These are phyloP conservation scores for Bradypodion pumilum DNA, from an alignment of 2,797 vertebrate genomes.

Conservation along the genomic window DNA sequence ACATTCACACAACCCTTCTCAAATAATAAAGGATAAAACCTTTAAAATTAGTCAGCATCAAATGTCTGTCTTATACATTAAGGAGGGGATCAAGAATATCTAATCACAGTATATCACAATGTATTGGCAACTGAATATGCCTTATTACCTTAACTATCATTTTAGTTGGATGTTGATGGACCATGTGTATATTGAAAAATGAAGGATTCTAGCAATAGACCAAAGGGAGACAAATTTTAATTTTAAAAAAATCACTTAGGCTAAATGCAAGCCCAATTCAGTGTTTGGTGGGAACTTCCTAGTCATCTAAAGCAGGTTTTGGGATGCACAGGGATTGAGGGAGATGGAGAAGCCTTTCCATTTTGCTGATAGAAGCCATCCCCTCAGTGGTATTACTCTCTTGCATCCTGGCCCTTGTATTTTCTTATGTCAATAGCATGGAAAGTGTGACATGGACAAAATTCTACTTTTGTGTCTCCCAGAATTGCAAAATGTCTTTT, in stretches of 20 bases:
- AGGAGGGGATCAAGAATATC: too few species aligned
- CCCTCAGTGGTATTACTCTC: too few species aligned
- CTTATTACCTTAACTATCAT: background rate
- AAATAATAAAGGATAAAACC: background rate
- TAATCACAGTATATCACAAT: background rate
- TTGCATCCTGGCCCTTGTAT: background rate
- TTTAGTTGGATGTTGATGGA: background rate
- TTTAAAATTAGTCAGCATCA: background rate
- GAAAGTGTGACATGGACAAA: background rate
- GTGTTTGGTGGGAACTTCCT: too few species aligned
- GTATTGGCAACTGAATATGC: background rate
- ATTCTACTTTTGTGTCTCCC: background rate
- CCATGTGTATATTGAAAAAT: too few species aligned
- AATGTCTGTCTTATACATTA: background rate
- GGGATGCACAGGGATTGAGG: too few species aligned
- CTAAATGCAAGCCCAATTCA: background rate
- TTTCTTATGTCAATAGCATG: background rate
- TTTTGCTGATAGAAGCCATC: too few species aligned
- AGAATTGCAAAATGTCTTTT: background rate
- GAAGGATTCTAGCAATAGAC: background rate
- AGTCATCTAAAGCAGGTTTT: too few species aligned
- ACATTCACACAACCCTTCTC: too few species aligned
- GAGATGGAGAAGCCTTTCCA: too few species aligned
- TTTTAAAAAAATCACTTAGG: background rate
- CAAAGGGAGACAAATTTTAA: background rate